Percentiles rank a stretch among this genome's conserved stretches.
These are phyloP conservation scores for Neuroterus valhalla DNA, from an alignment of 1,140 invertebrate genomes.

Conservation along the genomic window DNA sequence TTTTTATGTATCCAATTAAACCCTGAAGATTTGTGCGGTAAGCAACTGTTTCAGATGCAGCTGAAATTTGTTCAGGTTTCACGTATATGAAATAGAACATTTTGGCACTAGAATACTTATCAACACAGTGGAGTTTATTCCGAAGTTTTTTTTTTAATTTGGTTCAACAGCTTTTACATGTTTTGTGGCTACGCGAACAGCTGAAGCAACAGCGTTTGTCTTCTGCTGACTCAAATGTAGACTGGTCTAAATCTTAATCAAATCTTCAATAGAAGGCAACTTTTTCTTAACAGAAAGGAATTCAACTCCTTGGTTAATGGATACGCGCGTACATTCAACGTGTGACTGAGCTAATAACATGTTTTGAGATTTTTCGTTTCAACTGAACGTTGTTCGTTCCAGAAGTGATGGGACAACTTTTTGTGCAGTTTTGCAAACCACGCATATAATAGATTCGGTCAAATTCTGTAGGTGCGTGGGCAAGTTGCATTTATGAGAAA, in stretches of 20 bases:
- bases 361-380: background rate
- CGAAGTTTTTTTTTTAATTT: background rate
- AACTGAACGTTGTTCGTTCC: background rate
- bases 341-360: no score
- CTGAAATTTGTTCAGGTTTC: no score
- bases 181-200: background rate
- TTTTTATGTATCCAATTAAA: no score
- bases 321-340: no score
- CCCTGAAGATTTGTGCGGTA: no score
- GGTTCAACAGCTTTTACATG: background rate
- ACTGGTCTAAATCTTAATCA: no score
- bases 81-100: no score
- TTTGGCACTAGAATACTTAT: background rate
- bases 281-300: no score
- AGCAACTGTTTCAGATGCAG: no score
- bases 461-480: background rate
- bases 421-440: background rate
- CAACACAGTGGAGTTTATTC: background rate
- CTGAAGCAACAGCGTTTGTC: background rate
- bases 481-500: background rate
- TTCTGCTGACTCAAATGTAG: no score
- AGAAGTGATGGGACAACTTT: background rate
- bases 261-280: no score
- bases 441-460: background rate
- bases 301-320: no score